phyloP scores from a whole-genome alignment of 1,140 invertebrate species.

The Pissodes strobi region DNA sequence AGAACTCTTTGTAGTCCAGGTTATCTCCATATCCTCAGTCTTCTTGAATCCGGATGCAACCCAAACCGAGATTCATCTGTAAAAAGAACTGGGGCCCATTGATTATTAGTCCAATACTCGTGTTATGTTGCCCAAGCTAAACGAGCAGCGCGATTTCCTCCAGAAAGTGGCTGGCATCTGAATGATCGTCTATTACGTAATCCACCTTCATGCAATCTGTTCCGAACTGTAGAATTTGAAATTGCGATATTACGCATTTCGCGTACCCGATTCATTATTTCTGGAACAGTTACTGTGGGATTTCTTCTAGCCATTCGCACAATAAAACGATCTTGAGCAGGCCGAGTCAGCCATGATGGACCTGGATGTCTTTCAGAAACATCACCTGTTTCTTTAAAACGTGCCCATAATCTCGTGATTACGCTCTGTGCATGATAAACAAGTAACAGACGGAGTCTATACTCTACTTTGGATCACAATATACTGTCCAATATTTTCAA shows the following conservation, averaged over 20 bases:
- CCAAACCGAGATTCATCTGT: background rate
- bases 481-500: too few species aligned
- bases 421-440: too few species aligned
- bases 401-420: too few species aligned
- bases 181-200: background rate
- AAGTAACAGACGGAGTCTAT: too few species aligned
- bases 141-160: too few species aligned
- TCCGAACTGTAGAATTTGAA: background rate
- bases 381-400: too few species aligned
- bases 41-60: background rate
- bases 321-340: too few species aligned
- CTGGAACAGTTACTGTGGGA: background rate
- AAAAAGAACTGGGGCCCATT: background rate
- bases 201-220: background rate
- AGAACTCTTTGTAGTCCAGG: background rate
- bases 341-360: too few species aligned
- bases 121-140: background rate
- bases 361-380: too few species aligned
- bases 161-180: background rate
- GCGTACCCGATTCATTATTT: background rate
- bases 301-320: too few species aligned
- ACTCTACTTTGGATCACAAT: too few species aligned
- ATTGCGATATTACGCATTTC: background rate
- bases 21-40: background rate
- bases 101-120: background rate